Conservation (phyloP, 2,113 vertebrate species). For the Lasiurus borealis region DNA sequence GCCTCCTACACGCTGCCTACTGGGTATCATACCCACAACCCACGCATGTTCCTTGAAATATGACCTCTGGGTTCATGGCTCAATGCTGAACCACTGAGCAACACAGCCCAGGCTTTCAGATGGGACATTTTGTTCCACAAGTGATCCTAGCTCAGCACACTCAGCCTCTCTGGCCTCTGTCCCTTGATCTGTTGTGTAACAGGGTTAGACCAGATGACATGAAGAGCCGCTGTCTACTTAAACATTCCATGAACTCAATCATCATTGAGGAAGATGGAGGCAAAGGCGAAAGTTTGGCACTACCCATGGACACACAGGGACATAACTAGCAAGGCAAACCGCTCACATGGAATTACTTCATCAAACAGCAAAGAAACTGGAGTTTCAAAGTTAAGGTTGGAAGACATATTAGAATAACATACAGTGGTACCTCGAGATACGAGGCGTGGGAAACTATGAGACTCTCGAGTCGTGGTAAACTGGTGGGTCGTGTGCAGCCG, state of each 20-base stretch:
- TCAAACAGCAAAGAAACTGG: neutral
- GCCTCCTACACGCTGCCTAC: no score
- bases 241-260: neutral
- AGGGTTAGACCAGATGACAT: neutral
- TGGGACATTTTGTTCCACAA: neutral
- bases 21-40: no score
- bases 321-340: neutral
- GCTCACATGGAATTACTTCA: neutral
- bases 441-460: no score
- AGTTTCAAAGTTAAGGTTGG: neutral
- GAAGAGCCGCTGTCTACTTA: constrained; percentile 7
- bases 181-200: neutral
- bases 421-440: no score
- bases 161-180: neutral
- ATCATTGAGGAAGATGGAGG: neutral
- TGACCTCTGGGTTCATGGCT: no score
- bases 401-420: neutral
- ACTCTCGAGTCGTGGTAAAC: no score
- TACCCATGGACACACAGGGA: neutral
- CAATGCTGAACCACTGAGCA: no score
- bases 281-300: neutral
- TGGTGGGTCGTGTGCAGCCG: no score
- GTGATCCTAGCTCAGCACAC: neutral
- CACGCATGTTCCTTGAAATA: no score
- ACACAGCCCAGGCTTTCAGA: neutral